These are phyloP conservation scores for Clostera curtula DNA, from an alignment of 2,888 invertebrate species.

Conservation along the genomic window DNA sequence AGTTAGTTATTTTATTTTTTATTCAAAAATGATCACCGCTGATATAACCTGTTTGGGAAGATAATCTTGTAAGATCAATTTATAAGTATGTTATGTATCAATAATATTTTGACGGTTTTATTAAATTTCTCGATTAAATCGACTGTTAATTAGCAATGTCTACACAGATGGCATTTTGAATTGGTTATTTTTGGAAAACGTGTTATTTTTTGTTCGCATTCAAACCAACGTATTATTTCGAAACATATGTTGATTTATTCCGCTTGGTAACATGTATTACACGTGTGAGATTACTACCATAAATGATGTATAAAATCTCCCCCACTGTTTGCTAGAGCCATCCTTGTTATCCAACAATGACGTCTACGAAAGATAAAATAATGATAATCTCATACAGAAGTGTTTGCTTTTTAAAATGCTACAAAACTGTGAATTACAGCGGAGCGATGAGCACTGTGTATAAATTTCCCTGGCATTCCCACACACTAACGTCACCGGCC, in stretches of 20 bases:
- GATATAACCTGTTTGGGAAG: too few relatives aligned
- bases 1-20: too few relatives aligned
- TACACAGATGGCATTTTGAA: constrained; percentile 1
- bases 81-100: too few relatives aligned
- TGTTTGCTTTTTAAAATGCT: constrained; percentile 59
- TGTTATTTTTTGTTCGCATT: constrained; percentile 3
- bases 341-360: constrained; percentile 15
- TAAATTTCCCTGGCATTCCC: constrained; percentile 70
- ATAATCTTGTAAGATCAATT: too few relatives aligned
- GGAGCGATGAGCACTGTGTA: constrained; percentile 58
- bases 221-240: too few relatives aligned
- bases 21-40: too few relatives aligned
- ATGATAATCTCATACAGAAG: constrained; percentile 48
- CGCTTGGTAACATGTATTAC: constrained; percentile 4
- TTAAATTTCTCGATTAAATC: too few relatives aligned
- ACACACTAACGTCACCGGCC: constrained; percentile 46
- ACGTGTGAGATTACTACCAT: background rate
- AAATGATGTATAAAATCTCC: constrained; percentile 6
- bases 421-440: constrained; percentile 65
- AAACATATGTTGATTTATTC: constrained; percentile 3
- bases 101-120: too few relatives aligned
- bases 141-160: too few relatives aligned
- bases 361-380: constrained; percentile 37
- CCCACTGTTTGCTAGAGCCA: constrained; percentile 10
- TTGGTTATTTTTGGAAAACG: constrained; percentile 3